These are phyloP conservation scores for Lagopus leucura DNA, from an alignment of 2,113 vertebrate genomes.

Conservation along the genomic window DNA sequence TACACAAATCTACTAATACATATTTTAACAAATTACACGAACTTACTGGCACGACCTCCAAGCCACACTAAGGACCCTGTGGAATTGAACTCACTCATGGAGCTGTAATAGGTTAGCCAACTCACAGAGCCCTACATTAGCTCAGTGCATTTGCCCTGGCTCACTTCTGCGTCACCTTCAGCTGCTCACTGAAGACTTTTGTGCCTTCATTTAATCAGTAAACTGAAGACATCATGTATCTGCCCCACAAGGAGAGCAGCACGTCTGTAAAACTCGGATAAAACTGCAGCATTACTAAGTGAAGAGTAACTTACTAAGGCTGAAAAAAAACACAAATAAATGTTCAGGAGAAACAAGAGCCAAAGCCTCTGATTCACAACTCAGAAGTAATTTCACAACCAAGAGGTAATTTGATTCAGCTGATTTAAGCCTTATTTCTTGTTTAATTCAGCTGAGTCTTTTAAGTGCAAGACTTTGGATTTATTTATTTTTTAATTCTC, in stretches of 20 bases:
- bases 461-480: background rate
- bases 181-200: background rate
- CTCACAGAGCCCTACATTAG: background rate
- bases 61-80: background rate
- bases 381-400: conserved; percentile 50
- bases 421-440: conserved; percentile 57
- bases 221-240: background rate
- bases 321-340: conserved; percentile 63
- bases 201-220: background rate
- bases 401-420: conserved; percentile 53
- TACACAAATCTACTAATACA: background rate
- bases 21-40: background rate
- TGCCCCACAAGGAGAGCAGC: background rate
- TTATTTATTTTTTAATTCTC: conserved; percentile 36
- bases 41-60: background rate
- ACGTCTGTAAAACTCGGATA: background rate
- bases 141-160: background rate
- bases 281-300: conserved; percentile 12
- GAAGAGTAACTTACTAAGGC: conserved; percentile 11
- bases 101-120: background rate
- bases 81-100: background rate
- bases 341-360: conserved; percentile 38
- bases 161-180: conserved; percentile 9
- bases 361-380: conserved; percentile 35
- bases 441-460: conserved; percentile 53